Percentiles rank a stretch among this genome's conserved stretches.
These are phyloP conservation scores for Aurelia coerulea DNA, from an alignment of 30 jellyfish, hydroid and myxozoan genomes.

Conservation along the genomic window DNA sequence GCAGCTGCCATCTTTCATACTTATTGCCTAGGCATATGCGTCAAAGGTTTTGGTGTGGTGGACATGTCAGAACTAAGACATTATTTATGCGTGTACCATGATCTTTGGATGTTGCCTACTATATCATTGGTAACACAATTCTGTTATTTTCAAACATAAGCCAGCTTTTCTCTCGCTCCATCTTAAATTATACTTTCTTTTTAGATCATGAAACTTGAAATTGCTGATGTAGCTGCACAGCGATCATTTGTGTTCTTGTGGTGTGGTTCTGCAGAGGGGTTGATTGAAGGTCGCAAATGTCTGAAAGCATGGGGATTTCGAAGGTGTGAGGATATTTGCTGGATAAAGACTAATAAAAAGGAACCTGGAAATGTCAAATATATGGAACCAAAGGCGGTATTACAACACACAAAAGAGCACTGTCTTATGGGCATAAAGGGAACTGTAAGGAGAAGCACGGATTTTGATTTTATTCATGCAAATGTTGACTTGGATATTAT, in stretches of 20 bases:
- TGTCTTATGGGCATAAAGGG: conserved; percentile 99
- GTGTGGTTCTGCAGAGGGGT: conserved; percentile 99
- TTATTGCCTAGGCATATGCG: too few species aligned
- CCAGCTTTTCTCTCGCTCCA: too few species aligned
- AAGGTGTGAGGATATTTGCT: conserved; percentile 99
- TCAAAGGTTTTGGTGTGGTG: too few species aligned
- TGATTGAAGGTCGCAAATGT: conserved; percentile 96
- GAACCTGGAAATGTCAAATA: conserved; percentile 96
- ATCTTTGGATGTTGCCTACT: too few species aligned
- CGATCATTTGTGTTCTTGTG: conserved; percentile 95
- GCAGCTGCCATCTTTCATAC: too few species aligned
- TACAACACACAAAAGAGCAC: conserved; percentile 99
- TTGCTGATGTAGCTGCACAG: conserved; percentile 95
- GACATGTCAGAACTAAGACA: too few species aligned
- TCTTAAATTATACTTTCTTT: too few species aligned
- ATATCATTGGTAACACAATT: too few species aligned
- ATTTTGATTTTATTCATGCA: conserved; percentile 97
- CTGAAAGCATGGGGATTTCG: conserved; percentile 99
- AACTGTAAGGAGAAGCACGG: conserved; percentile 97
- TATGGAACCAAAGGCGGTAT: conserved; percentile 94
- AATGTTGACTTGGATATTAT: conserved; percentile 97
- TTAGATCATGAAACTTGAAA: conserved; percentile 84
- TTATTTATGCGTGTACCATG: too few species aligned
- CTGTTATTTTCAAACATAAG: too few species aligned
- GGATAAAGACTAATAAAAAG: conserved; percentile 95